phyloP scores from a whole-genome alignment of 2,888 invertebrate species.

The Nematopogon swammerdamellus region DNA sequence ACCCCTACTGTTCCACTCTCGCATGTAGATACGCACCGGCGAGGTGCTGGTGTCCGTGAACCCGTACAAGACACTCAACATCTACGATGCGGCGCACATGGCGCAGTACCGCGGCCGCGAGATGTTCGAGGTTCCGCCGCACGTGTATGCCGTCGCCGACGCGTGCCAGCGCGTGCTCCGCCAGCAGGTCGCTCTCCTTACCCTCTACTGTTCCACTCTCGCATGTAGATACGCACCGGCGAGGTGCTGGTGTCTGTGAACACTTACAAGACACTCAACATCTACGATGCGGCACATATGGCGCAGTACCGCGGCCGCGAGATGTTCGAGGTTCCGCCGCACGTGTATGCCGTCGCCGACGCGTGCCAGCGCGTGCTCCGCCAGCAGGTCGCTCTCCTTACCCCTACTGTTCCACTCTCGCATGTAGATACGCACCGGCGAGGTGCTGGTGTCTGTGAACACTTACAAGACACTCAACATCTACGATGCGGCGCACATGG shows the following conservation, averaged over 20 bases:
- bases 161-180: conserved; percentile 93
- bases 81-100: conserved; percentile 84
- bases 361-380: conserved; percentile 93
- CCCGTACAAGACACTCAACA: conserved; percentile 90
- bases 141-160: conserved; percentile 97
- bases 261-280: conserved; percentile 90
- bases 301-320: conserved; percentile 88
- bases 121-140: conserved; percentile 94
- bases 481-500: conserved; percentile 82
- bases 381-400: conserved; percentile 70
- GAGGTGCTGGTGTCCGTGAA: conserved; percentile 97
- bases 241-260: too few relatives aligned
- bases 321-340: conserved; percentile 94
- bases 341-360: conserved; percentile 97
- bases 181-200: conserved; percentile 65
- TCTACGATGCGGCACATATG: conserved; percentile 84
- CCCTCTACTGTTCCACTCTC: too few relatives aligned
- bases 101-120: conserved; percentile 88
- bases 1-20: too few relatives aligned
- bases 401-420: too few relatives aligned
- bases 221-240: too few relatives aligned
- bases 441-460: conserved; percentile 94
- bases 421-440: conserved; percentile 99
- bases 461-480: conserved; percentile 93
- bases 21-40: too few relatives aligned